A percentile compares a stretch with the other conserved stretches of the same genome.
These are phyloP conservation scores for Euleptes europaea DNA, from an alignment of 2,113 vertebrate genomes.

Conservation along the genomic window DNA sequence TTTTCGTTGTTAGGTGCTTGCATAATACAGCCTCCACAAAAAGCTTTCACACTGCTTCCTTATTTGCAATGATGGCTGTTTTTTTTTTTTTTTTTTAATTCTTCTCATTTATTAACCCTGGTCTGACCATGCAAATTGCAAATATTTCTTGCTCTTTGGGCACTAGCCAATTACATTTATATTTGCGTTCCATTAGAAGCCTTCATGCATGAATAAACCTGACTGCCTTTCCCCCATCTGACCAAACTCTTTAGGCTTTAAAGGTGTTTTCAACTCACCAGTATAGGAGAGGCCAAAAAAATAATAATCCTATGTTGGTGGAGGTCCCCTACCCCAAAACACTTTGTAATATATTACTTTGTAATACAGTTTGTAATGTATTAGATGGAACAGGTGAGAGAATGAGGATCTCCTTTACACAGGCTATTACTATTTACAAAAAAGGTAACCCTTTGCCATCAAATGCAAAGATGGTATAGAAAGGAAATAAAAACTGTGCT, in stretches of 20 bases:
- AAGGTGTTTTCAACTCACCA: slow-evolving; percentile 42
- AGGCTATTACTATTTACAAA: slow-evolving; percentile 2
- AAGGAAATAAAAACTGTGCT: background rate
- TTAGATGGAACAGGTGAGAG: background rate
- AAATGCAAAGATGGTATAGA: background rate
- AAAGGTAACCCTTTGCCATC: slow-evolving; percentile 14
- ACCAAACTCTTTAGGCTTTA: slow-evolving; percentile 46
- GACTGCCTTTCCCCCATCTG: slow-evolving; percentile 58
- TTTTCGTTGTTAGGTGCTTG: slow-evolving; percentile 66
- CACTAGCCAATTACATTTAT: slow-evolving; percentile 60
- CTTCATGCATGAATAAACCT: slow-evolving; percentile 44
- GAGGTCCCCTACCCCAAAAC: background rate
- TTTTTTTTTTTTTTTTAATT: slow-evolving; percentile 50
- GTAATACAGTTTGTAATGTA: background rate
- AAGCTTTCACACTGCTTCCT: slow-evolving; percentile 39
- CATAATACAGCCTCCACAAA: slow-evolving; percentile 52
- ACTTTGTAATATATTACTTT: background rate
- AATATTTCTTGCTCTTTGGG: slow-evolving; percentile 59
- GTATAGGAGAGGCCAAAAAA: slow-evolving; percentile 19
- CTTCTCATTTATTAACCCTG: slow-evolving; percentile 68
- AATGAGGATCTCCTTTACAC: background rate
- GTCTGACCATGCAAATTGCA: slow-evolving; percentile 56
- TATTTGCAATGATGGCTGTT: slow-evolving; percentile 21
- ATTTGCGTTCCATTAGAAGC: slow-evolving; percentile 62
- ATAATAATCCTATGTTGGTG: background rate